phyloP scores from a whole-genome alignment of 2,797 vertebrate species.

The Nothura maculosa region DNA sequence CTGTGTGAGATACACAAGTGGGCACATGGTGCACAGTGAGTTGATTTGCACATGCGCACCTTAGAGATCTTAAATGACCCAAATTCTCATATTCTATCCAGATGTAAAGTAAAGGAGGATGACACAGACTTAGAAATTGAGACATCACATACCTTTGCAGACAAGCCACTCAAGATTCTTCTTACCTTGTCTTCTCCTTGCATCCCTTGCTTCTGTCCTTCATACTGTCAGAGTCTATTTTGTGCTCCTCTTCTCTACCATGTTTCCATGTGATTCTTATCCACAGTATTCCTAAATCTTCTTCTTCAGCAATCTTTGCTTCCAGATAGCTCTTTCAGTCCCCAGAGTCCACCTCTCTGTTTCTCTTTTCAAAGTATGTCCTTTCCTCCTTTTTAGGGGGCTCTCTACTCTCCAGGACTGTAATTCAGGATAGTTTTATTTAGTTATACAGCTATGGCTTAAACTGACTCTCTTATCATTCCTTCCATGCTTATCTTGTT shows the following conservation, averaged over 20 bases:
- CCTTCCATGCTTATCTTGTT: background rate
- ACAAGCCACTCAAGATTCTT: background rate
- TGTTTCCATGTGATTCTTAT: background rate
- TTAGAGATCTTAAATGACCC: background rate
- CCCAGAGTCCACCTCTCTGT: fast-evolving
- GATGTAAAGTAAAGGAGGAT: no score
- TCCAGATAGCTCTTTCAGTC: background rate
- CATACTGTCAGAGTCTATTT: background rate
- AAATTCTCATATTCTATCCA: background rate
- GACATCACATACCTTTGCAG: background rate
- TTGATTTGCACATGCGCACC: background rate
- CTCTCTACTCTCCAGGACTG: background rate
- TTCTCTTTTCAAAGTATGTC: background rate
- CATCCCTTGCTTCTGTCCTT: background rate
- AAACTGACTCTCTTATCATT: background rate
- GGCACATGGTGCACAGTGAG: fast-evolving
- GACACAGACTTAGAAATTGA: background rate
- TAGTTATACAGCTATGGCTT: background rate
- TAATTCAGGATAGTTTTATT: background rate
- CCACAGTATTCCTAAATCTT: background rate
- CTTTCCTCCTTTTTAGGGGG: background rate
- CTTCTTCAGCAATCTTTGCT: background rate
- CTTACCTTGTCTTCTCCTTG: background rate
- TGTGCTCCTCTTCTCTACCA: background rate
- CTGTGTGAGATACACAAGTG: fast-evolving